A percentile compares a stretch with the other conserved stretches of the same genome.
Conservation (phyloP, 2,113 vertebrate genomes). For the Halichoerus grypus region DNA sequence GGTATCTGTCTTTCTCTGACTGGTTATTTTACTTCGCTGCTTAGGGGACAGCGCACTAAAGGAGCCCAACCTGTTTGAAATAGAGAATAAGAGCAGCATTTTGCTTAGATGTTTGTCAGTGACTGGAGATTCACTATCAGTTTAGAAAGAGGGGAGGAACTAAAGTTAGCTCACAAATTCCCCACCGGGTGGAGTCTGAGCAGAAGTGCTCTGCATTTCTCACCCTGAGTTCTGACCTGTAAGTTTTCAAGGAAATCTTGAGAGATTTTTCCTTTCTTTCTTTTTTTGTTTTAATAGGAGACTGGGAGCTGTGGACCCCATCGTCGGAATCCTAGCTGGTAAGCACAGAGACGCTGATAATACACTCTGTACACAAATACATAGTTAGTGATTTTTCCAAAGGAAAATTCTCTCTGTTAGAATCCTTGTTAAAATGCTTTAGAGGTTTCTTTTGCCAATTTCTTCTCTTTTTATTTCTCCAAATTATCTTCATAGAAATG, state of each 20-base stretch:
- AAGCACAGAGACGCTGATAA: neutral
- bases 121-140: neutral
- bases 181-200: conserved; percentile 41
- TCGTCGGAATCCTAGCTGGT: neutral
- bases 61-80: neutral
- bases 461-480: neutral
- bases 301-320: neutral
- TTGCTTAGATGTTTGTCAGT: neutral
- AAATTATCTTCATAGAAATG: neutral
- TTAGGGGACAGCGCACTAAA: accelerated
- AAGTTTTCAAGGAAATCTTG: neutral
- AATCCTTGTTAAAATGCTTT: neutral
- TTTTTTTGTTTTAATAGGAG: neutral
- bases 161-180: conserved; percentile 44
- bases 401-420: neutral
- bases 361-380: neutral
- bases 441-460: neutral
- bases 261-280: neutral
- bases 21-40: too few species aligned
- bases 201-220: neutral
- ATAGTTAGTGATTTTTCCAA: neutral
- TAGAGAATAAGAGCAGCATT: neutral
- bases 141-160: conserved; percentile 36
- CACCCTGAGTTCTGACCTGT: neutral
- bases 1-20: too few species aligned